phyloP scores from a whole-genome alignment of 2,113 vertebrate genomes.

The Geothlypis trichas region DNA sequence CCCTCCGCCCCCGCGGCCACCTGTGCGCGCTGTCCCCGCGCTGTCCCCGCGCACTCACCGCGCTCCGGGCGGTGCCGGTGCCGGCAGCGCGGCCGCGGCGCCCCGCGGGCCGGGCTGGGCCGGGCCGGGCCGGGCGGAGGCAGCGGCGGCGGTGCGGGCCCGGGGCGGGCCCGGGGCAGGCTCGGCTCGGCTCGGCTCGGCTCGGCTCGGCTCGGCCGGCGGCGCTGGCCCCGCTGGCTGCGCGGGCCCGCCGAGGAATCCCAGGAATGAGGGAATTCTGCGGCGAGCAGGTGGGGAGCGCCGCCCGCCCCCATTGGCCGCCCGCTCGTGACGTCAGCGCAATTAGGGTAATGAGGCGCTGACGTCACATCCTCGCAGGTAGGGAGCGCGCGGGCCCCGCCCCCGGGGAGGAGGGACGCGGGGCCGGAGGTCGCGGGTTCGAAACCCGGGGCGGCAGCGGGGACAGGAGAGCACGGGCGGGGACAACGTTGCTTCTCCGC shows the following conservation, averaged over 20 bases:
- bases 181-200: no score
- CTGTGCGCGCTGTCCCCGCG: no score
- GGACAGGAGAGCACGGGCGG: accelerated
- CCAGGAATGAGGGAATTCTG: slow-evolving; percentile 91
- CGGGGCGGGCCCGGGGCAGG: no score
- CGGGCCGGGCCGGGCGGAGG: no score
- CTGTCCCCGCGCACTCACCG: no score
- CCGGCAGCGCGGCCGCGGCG: no score
- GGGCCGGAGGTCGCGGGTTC: not conserved
- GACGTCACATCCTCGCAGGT: slow-evolving; percentile 78
- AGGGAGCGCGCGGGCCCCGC: not conserved
- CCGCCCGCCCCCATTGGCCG: slow-evolving; percentile 77
- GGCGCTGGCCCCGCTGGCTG: not conserved
- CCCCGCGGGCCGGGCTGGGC: no score
- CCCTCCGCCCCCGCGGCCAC: no score
- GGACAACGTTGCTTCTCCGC: accelerated
- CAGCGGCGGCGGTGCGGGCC: no score
- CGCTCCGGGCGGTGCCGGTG: no score
- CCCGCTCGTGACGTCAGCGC: slow-evolving; percentile 76
- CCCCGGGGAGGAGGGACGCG: not conserved
- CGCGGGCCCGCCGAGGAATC: slow-evolving; percentile 80
- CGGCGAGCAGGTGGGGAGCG: slow-evolving; percentile 90
- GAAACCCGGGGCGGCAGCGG: not conserved
- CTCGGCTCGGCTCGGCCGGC: no score
- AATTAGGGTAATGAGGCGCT: slow-evolving; percentile 77